Evolutionary conservation across 2,113 vertebrate species (phyloP).

Genomic region (Ciconia stormi): DNA sequence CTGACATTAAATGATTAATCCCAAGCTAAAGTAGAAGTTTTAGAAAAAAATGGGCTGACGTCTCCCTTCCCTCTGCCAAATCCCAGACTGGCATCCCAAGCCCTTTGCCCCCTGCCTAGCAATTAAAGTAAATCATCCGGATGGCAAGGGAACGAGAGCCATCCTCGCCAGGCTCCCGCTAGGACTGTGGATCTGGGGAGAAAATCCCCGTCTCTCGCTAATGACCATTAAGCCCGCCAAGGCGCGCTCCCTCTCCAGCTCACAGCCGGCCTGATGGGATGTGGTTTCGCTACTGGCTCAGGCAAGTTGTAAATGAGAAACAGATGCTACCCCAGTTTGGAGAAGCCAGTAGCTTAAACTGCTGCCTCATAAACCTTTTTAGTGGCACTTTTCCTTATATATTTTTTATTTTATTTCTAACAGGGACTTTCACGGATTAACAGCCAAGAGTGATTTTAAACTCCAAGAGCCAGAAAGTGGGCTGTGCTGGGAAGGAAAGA

Average conservation of each 20-base stretch:
- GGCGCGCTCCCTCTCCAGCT: neutral
- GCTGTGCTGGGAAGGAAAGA: neutral
- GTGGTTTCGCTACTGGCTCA: neutral
- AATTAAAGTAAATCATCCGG: neutral
- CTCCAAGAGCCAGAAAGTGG: neutral
- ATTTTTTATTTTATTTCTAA: conserved; percentile 64
- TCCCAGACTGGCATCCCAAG: neutral
- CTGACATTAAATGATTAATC: neutral
- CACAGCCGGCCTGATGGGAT: neutral
- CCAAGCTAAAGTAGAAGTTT: neutral
- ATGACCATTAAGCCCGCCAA: rapidly evolving
- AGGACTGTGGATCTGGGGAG: neutral
- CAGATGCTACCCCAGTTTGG: neutral
- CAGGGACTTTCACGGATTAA: conserved; percentile 60
- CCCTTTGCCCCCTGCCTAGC: neutral
- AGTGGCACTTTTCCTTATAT: conserved; percentile 43
- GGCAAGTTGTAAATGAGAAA: conserved; percentile 14
- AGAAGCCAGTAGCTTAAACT: conserved; percentile 22
- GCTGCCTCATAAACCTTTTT: conserved; percentile 58
- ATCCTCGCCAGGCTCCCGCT: rapidly evolving
- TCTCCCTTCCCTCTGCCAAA: neutral
- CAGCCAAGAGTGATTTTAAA: neutral
- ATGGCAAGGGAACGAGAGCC: neutral
- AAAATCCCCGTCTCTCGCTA: neutral
- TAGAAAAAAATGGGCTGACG: neutral